Base-by-base conservation (phyloP, 2,888 invertebrate species). In the Trissoscelio sp. region DNA sequence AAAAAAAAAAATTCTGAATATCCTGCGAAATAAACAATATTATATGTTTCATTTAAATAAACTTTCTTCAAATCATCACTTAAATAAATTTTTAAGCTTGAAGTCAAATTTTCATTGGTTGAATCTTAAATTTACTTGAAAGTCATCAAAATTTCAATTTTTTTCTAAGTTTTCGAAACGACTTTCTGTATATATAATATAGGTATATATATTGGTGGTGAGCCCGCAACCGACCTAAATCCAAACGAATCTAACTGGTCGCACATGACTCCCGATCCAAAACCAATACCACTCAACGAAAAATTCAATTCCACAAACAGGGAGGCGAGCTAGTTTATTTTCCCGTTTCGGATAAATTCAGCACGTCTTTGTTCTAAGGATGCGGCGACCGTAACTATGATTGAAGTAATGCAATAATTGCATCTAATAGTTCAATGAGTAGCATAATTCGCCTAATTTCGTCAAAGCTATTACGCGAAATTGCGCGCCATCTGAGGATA, bases 361-460 rank as follows among this genome's bases (percentile, higher is more conserved):
- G 24, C 31, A 11, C 20, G 55, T 60, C 75, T 58, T 75, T 77
- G 77, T 77, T 69, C 60, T 11, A 22, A 62, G 62, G 22, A 77
- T 31, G 69, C 62, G 46, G 37, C 69, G 53, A 60, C 75, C 55
- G 48, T 58, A 66, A 70, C 51, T 66, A 67, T 79, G 67, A 73
- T 62, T 67, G 60, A 67, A 20, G 55, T 79, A 67, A 79, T 79
- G 58, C 67, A 67, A 79, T 73, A 79, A 79, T 73, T 79, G 60
- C 79, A 67, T 67, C 79, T 79, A 79, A 79, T 73, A 73, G 79
- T 73, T 73, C 79, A 79, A 73, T 79, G 73, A 73, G 73, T 79
- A 67, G 46, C 73, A 39, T 79, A 60, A 73, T 73, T 66, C 53
- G 60, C 28, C 60, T 67, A 79, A 79, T 79, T 73, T 73, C 72